A percentile compares a stretch with the other conserved stretches of the same genome.
These are phyloP conservation scores for Epizoanthus stellaris DNA, from an alignment of 92 coral and sea anemone genomes.

Conservation along the genomic window DNA sequence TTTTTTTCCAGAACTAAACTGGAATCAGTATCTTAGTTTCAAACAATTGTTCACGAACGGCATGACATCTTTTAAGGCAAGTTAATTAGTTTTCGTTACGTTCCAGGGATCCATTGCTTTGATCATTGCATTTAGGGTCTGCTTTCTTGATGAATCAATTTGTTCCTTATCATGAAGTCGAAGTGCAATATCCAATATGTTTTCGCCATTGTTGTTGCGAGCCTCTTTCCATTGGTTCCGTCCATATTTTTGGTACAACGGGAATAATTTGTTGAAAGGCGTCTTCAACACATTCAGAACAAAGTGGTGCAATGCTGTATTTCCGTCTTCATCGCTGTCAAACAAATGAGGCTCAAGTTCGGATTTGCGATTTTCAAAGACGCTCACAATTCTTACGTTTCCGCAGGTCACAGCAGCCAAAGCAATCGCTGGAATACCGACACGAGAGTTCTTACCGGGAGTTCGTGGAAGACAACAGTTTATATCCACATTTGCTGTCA, in stretches of 20 bases:
- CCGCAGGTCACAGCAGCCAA: constrained; percentile 21
- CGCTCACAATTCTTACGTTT: constrained; percentile 25
- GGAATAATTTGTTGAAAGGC: not conserved
- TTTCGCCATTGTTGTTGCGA: constrained; percentile 23
- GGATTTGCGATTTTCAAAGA: constrained; percentile 18
- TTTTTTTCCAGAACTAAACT: too few species aligned
- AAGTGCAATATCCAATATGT: constrained; percentile 6
- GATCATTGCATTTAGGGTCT: not conserved
- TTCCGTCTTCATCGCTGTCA: constrained; percentile 36
- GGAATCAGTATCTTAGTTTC: too few species aligned
- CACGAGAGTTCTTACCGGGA: not conserved
- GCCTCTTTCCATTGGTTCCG: constrained; percentile 23
- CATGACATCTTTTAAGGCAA: too few species aligned
- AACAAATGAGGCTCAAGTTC: not conserved
- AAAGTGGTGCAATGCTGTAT: constrained; percentile 56
- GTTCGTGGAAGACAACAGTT: constrained; percentile 35
- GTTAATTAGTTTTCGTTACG: too few species aligned
- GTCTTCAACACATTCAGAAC: constrained; percentile 10
- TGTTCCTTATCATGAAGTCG: not conserved
- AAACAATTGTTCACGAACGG: too few species aligned
- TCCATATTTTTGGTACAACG: not conserved
- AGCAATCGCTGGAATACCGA: constrained; percentile 38
- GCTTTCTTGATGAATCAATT: not conserved
- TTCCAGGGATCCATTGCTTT: not conserved
- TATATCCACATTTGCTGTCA: constrained; percentile 18